These are phyloP conservation scores for Agapornis roseicollis DNA, from an alignment of 2,113 vertebrate genomes.

Conservation along the genomic window DNA sequence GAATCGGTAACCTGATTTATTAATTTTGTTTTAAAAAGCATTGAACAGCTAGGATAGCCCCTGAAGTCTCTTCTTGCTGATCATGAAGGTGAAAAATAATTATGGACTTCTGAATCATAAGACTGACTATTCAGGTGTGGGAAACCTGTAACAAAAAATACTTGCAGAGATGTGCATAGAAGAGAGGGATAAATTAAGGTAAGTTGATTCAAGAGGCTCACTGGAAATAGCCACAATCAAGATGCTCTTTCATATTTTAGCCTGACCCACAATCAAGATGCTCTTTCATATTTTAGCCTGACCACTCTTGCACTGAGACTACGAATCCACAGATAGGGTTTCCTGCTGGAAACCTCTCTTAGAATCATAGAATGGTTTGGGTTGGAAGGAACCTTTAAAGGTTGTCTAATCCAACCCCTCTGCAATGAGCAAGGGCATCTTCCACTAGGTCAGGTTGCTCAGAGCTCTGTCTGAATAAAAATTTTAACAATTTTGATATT, in stretches of 20 bases:
- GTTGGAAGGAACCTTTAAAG: not conserved
- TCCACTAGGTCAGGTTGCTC: not conserved
- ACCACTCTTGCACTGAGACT: not conserved
- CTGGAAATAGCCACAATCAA: not conserved
- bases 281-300: not conserved
- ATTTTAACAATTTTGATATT: not conserved
- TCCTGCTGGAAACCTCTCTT: not conserved
- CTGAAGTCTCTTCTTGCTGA: not conserved
- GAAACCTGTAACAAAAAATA: not conserved
- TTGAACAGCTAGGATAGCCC: not conserved
- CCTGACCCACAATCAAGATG: not conserved
- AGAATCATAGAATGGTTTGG: not conserved
- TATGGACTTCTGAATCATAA: not conserved
- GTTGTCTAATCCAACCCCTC: not conserved
- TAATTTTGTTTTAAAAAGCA: not conserved
- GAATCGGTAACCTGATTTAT: not conserved
- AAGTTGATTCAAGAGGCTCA: not conserved
- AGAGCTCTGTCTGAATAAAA: not conserved
- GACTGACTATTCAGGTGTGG: not conserved
- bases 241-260: not conserved
- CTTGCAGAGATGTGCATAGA: not conserved
- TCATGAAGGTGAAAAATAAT: not conserved
- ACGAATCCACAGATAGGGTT: not conserved
- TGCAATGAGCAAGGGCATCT: not conserved
- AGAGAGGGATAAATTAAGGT: not conserved